Evolutionary conservation across 2,113 vertebrate genomes (phyloP).

Genomic region (Caranx ignobilis): DNA sequence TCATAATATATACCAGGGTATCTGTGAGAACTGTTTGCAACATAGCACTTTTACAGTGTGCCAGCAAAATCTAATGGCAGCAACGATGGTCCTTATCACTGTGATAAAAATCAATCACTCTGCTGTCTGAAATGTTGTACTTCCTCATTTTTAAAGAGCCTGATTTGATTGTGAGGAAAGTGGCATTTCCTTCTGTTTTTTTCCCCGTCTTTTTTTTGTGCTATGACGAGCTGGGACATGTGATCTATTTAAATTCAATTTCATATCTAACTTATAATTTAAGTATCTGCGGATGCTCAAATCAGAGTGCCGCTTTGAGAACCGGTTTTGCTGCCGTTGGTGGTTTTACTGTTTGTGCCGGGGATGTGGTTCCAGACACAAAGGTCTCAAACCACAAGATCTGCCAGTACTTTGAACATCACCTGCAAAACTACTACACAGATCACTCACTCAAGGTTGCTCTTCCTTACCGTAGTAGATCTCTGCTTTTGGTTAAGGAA

Average conservation of each 20-base stretch:
- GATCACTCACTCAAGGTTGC: not conserved
- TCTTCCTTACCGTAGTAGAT: not conserved
- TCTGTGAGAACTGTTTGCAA: not conserved
- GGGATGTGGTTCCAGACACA: too few species aligned
- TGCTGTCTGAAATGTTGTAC: not conserved
- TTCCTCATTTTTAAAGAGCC: not conserved
- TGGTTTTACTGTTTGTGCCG: too few species aligned
- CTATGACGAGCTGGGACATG: slow-evolving; percentile 12
- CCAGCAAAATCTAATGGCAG: not conserved
- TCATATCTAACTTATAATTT: not conserved
- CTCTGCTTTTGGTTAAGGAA: not conserved
- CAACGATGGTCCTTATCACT: not conserved
- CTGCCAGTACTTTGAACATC: too few species aligned
- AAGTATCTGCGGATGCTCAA: not conserved
- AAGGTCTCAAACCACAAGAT: too few species aligned
- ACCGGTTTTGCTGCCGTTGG: not conserved
- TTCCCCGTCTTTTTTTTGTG: slow-evolving; percentile 4
- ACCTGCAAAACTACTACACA: not conserved
- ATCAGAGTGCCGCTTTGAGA: not conserved
- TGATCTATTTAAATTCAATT: slow-evolving; percentile 13
- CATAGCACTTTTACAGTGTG: not conserved
- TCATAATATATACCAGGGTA: not conserved
- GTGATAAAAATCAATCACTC: not conserved
- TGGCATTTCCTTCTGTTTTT: not conserved
- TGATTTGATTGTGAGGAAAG: slow-evolving; percentile 13